Evolutionary conservation across 1,140 invertebrate species (phyloP), one percentile per base, ranked within the genome.

Genomic region (Elymnias hypermnestra): DNA sequence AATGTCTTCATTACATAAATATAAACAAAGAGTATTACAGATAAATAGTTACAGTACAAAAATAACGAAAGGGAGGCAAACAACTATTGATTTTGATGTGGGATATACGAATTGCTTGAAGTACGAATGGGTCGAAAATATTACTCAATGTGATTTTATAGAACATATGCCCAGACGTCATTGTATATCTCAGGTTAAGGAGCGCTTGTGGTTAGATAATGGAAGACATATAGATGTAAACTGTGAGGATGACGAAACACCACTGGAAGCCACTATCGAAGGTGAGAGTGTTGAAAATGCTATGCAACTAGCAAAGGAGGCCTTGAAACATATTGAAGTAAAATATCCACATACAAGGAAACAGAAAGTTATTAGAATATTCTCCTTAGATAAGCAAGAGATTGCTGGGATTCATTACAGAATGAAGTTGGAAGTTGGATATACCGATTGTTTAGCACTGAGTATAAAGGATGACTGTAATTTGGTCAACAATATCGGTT

Each of bases 181-280:
- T 28, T 93, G 91, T 52, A 33, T 85, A 2, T 72, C 92, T 1
- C 72, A 72, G 7, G 69, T 91, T 25, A 90, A 87, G 87, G 89
- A 91, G 29, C 83, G 87, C 47, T 81, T 90, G 2, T 93, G 91
- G 92, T 3, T 89, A 1, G 71, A 89, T 21, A 66, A 88, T 9
- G 87, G 83, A 0, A 74, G 48, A 25, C 45, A 88, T 23, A 87
- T 90, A 10, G 82, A 79, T 2, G 79, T 90, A 0, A 67, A 71
- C 5, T 91, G 89, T 43, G 58, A 83, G 35, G 74, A 86, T 25
- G 69, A 83, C 23, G 72, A 83, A 31, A 70, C 71, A 5, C 73
- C 70, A 9, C 43, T 76, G 28, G 68, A 73, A 57, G 37, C 72
- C 2, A 69, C 73, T 12, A 56, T 74, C 17, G 69, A 75, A 45